These are phyloP conservation scores for Cataglyphis hispanica DNA, from an alignment of 1,140 invertebrate genomes.

Conservation along the genomic window DNA sequence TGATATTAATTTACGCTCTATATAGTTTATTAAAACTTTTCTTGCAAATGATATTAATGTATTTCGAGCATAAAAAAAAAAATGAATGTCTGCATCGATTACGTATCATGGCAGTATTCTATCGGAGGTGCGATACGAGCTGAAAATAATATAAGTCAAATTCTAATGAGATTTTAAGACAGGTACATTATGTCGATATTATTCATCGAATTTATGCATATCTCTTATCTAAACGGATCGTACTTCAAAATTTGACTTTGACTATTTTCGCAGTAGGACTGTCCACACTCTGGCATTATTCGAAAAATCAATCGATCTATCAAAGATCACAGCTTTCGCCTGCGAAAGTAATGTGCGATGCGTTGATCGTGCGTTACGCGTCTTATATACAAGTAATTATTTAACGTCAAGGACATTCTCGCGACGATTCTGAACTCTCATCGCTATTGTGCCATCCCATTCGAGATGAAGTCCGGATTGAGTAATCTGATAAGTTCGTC, in stretches of 20 bases:
- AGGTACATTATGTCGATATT: background rate
- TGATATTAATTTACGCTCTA: too few species aligned
- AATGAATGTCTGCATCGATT: background rate
- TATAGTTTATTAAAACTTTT: background rate
- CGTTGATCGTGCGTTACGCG: constrained; percentile 2
- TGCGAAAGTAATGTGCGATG: constrained; percentile 25
- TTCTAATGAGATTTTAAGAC: constrained; percentile 1
- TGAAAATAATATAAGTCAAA: constrained; percentile 27
- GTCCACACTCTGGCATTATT: background rate
- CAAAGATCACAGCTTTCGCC: background rate
- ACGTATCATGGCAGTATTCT: background rate
- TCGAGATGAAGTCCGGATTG: background rate
- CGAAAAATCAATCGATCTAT: constrained; percentile 9
- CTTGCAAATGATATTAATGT: constrained; percentile 7
- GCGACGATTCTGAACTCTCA: constrained; percentile 13
- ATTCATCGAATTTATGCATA: background rate
- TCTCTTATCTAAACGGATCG: constrained; percentile 1
- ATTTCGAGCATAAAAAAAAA: background rate
- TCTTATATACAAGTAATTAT: constrained; percentile 17
- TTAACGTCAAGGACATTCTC: constrained; percentile 9
- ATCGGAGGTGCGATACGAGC: constrained; percentile 8
- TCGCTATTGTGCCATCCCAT: constrained; percentile 15
- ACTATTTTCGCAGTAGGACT: background rate
- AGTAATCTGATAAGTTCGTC: constrained; percentile 35
- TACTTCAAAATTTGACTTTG: constrained; percentile 14